Conservation (phyloP, 2,888 invertebrate genomes). For the Epiperipatus broadwayi region DNA sequence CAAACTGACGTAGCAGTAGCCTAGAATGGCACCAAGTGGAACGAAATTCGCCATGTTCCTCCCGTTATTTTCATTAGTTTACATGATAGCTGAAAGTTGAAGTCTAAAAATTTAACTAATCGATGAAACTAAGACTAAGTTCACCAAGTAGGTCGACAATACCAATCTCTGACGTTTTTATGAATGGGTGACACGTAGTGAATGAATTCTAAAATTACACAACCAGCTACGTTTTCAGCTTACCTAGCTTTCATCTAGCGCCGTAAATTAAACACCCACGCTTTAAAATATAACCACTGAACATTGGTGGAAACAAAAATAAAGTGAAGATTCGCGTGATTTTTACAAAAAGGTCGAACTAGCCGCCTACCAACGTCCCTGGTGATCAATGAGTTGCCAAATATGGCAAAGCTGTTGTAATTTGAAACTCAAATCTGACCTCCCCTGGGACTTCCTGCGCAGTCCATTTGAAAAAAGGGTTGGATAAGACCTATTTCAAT, state of each 20-base stretch:
- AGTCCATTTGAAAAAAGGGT: background rate
- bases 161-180: slow-evolving; percentile 18
- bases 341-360: slow-evolving; percentile 1
- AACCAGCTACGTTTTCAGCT: no score
- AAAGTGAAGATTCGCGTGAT: no score
- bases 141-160: no score
- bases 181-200: slow-evolving; percentile 18
- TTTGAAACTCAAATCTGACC: slow-evolving; percentile 10
- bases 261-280: no score
- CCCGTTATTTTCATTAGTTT: slow-evolving; percentile 4
- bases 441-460: slow-evolving; percentile 11
- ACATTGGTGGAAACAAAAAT: no score
- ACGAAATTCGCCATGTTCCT: slow-evolving; percentile 9
- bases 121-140: no score
- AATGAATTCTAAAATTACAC: slow-evolving; percentile 7
- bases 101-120: slow-evolving; percentile 12
- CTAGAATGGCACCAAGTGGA: slow-evolving; percentile 10
- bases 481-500: background rate
- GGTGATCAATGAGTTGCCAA: slow-evolving; percentile 11
- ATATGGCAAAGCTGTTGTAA: slow-evolving; percentile 11
- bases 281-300: no score
- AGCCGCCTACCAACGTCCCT: slow-evolving; percentile 1
- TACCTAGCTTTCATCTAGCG: no score
- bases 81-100: background rate
- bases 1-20: slow-evolving; percentile 5